Base-by-base conservation (phyloP, 1,140 invertebrate species). In the Anadara kagoshimensis region DNA sequence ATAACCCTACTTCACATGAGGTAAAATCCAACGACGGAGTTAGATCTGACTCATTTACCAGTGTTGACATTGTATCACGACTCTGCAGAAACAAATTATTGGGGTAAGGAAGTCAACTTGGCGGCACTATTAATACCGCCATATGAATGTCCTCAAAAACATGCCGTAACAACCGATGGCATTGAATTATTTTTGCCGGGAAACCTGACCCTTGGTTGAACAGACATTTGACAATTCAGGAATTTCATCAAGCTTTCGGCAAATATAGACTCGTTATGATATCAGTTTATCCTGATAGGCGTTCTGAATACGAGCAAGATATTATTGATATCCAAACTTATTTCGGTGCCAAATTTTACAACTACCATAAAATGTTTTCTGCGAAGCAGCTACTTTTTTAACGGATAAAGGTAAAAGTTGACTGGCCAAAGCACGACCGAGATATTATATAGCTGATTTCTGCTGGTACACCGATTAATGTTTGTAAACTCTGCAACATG, bases 231-330 rank as follows among this genome's bases (percentile, higher is more conserved):
- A 54, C 49, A 1, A 29, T 47, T 22, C 29, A 22, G 16, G 49
- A 54, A 54, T 66, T 66, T 16, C 20, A 54, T 36, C 36, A 36
- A 43, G 63, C 63, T 0, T 66, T 66, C 29, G 51, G 63, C 10
- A 66, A 54, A 54, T 66, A 66, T 24, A 66, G 54, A 54, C 11
- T 16, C 24, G n/a, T 54, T 20, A 58, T 66, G 63, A 41, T 29
- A n/a, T 18, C 4, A 14, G 20, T 18, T 8, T 54, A 54, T 22
- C 63, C 22, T 16, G 26, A 36, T 18, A 66, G 63, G 41, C 47
- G 63, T 5, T 5, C 18, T 11, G 63, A 66, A 54, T 67, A 67
- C 14, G 64, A 67, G n/a, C 36, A 20, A 26, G 43, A 67, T n/a
- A 67, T 67, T 12, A 45, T 45, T 4, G 64, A 67, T 0, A 57